Evolutionary conservation across 2,113 vertebrate genomes (phyloP), one percentile per base, ranked within the genome.

Genomic region (Mus spicilegus): DNA sequence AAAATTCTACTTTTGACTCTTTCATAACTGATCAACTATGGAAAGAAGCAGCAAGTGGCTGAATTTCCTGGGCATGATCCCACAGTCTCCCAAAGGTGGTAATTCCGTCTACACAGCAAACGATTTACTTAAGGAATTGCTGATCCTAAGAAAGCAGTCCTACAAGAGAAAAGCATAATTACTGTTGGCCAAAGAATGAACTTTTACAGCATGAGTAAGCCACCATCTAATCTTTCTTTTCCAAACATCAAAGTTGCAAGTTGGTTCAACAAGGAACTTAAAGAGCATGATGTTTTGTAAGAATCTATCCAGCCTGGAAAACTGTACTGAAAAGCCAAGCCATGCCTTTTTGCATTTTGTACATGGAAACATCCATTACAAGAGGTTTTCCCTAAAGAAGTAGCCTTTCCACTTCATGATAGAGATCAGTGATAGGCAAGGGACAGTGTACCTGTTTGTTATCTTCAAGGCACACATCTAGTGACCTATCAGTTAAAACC

Each of bases 91-190:
- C 7, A 46, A 67, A 49, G 1, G 49, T 36, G 13, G 33, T 24
- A 54, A 11, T 69, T 33, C 3, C 11, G 26, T 87, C 86, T 94
- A 73, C 24, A 20, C 33, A 63, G 65, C 51, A 81, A 77, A 75
- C 30, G 24, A 85, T 39, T 95, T 69, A 22, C 77, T 16, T 63
- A 89, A 70, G 77, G 9, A 7, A 8, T 56, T 28, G 3, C 7
- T 26, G 0, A 61, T 46, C 36, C 67, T 26, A 81, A 51, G 54
- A 30, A 42, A n/a, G 28, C 42, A 73, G 8, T n/a, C 65, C 54
- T 80, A 20, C 36, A 78, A 70, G 36, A 81, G 87, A 72, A 54
- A 19, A 78, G 87, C 30, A 54, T n/a, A 89, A 95, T 92, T 85
- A 88, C 33, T 2, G n/a, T 84, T 65, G n/a, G 81, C 61, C 69